phyloP scores from a whole-genome alignment of 2,797 vertebrate species.

The Sparidentex hasta region DNA sequence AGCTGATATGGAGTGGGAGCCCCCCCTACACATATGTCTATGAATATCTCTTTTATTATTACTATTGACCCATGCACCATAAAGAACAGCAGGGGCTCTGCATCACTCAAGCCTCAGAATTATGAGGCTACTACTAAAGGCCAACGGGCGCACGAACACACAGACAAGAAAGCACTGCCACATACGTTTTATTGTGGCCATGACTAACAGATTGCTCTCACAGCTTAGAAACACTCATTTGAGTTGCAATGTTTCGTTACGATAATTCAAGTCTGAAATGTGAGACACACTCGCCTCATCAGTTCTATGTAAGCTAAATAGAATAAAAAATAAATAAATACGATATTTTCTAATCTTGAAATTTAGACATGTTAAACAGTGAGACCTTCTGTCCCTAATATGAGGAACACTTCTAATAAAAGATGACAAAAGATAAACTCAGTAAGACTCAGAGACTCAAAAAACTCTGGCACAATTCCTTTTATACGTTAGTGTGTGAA shows the following conservation, averaged over 20 bases:
- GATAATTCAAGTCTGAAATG: neutral
- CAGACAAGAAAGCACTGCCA: constrained; percentile 29
- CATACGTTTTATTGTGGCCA: constrained; percentile 13
- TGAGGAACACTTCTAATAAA: neutral
- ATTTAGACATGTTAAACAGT: neutral
- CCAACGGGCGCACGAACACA: constrained; percentile 43
- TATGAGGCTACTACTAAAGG: constrained; percentile 62
- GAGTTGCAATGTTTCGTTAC: neutral
- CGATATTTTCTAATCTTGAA: too few species aligned
- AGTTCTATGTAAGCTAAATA: too few species aligned
- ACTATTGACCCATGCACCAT: constrained; percentile 81
- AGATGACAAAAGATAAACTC: neutral
- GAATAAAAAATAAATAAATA: too few species aligned
- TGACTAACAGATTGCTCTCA: constrained; percentile 1
- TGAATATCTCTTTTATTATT: constrained; percentile 87
- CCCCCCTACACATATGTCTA: constrained; percentile 64
- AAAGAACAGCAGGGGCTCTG: constrained; percentile 74
- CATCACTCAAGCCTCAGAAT: constrained; percentile 76
- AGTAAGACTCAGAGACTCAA: constrained; percentile 9
- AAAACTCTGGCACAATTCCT: constrained; percentile 35
- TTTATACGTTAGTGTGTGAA: constrained; percentile 11
- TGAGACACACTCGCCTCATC: too few species aligned
- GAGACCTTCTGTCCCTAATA: too few species aligned
- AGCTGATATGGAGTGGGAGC: constrained; percentile 62
- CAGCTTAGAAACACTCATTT: neutral